phyloP scores from a whole-genome alignment of 23 tunicate species.

The Halocynthia aurantium region DNA sequence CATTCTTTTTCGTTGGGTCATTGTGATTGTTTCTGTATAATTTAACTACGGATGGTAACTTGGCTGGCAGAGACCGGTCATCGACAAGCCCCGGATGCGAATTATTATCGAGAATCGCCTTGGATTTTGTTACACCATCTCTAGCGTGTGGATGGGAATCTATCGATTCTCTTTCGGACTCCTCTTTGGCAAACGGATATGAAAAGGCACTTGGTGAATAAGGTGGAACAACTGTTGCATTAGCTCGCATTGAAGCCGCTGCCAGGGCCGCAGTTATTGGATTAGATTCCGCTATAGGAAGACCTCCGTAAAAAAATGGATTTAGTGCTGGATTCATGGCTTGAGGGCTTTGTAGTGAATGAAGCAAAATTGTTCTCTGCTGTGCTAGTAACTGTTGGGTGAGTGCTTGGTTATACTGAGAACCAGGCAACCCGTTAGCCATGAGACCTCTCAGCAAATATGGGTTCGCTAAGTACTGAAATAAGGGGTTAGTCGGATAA shows the following conservation, averaged over 20 bases:
- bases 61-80: no score
- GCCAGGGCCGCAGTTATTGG: slow-evolving; percentile 6
- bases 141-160: no score
- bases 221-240: no score
- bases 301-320: not conserved
- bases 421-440: slow-evolving; percentile 11
- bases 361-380: slow-evolving; percentile 25
- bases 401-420: slow-evolving; percentile 19
- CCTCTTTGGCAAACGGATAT: no score
- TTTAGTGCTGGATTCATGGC: slow-evolving; percentile 4
- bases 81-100: no score
- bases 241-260: not conserved
- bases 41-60: no score
- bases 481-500: slow-evolving; percentile 34
- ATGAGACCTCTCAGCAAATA: slow-evolving; percentile 36
- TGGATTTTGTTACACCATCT: no score
- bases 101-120: no score
- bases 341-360: slow-evolving; percentile 41
- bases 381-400: not conserved
- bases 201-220: no score
- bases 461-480: slow-evolving; percentile 63
- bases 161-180: no score
- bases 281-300: not conserved
- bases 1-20: no score
- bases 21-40: no score